Evolutionary conservation across 2,888 invertebrate genomes (phyloP).

Genomic region (Lycophotia porphyrea): DNA sequence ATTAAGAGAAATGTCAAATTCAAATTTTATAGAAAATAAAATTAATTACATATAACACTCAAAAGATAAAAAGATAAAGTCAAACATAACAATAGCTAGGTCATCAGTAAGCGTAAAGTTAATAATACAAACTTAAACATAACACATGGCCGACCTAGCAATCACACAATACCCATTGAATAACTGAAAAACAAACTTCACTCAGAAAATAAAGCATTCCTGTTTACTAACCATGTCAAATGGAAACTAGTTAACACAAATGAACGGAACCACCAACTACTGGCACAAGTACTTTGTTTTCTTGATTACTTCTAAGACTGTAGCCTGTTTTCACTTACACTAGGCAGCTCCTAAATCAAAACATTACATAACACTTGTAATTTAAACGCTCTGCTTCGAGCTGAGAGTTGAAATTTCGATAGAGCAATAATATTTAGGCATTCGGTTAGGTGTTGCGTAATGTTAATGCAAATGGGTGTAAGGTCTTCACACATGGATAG

Average conservation of each 20-base stretch:
- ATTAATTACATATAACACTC: too few species aligned
- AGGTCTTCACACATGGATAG: slow-evolving; percentile 15
- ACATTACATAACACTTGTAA: too few species aligned
- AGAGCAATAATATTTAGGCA: neutral
- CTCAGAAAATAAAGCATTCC: slow-evolving; percentile 28
- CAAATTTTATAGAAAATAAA: too few species aligned
- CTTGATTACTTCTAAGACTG: slow-evolving; percentile 59
- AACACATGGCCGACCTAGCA: slow-evolving; percentile 1
- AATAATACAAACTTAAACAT: neutral
- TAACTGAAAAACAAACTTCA: slow-evolving; percentile 18
- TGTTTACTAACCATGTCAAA: slow-evolving; percentile 41
- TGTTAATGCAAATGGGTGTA: neutral
- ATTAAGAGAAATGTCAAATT: too few species aligned
- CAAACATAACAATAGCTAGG: neutral
- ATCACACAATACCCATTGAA: slow-evolving; percentile 10
- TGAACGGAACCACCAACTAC: slow-evolving; percentile 38
- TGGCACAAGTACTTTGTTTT: slow-evolving; percentile 51
- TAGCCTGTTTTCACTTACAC: neutral
- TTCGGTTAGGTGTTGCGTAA: neutral
- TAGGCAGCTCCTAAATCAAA: neutral
- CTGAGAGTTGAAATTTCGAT: neutral
- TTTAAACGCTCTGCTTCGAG: too few species aligned
- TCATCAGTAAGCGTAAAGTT: neutral
- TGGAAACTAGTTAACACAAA: slow-evolving; percentile 52
- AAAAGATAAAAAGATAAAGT: too few species aligned